Percentiles rank a stretch among this genome's conserved stretches.
Conservation (phyloP, 1,140 invertebrate genomes). For the Drosophila sulfurigaster region DNA sequence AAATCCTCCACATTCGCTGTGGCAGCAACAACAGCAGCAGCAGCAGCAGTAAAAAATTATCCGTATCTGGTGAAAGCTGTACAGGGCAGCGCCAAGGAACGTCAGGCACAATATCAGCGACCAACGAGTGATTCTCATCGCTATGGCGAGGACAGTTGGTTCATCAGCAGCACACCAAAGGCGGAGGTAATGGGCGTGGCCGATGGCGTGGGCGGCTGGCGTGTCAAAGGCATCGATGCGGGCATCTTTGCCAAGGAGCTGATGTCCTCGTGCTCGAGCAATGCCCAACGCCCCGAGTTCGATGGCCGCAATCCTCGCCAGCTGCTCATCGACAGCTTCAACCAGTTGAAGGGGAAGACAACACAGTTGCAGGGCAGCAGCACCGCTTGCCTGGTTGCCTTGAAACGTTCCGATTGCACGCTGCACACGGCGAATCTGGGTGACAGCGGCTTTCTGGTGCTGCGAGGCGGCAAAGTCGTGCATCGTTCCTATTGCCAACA, state of each 20-base stretch:
- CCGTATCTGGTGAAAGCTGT: slow-evolving; percentile 59
- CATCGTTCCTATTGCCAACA: slow-evolving; percentile 52
- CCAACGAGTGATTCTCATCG: background rate
- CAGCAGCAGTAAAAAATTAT: background rate
- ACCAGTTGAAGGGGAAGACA: slow-evolving; percentile 12
- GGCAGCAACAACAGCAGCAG: background rate
- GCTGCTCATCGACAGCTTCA: slow-evolving; percentile 49
- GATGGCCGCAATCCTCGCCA: slow-evolving; percentile 46
- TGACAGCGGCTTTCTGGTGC: slow-evolving; percentile 61
- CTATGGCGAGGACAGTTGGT: slow-evolving; percentile 68
- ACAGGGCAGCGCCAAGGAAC: slow-evolving; percentile 48
- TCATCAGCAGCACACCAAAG: slow-evolving; percentile 48
- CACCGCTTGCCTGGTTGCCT: slow-evolving; percentile 59
- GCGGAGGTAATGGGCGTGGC: slow-evolving; percentile 66
- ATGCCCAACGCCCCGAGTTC: slow-evolving; percentile 22
- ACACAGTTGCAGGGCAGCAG: slow-evolving; percentile 47
- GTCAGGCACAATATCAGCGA: background rate
- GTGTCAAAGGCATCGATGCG: slow-evolving; percentile 54
- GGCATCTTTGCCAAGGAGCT: slow-evolving; percentile 61
- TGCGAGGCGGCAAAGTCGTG: slow-evolving; percentile 45
- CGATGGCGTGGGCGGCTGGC: slow-evolving; percentile 67
- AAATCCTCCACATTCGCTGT: background rate
- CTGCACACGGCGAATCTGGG: slow-evolving; percentile 63
- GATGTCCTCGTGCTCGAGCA: slow-evolving; percentile 46
- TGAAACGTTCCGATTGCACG: slow-evolving; percentile 51